phyloP scores from a whole-genome alignment of 2,797 vertebrate genomes.

The Ctenopoma kingsleyae region DNA sequence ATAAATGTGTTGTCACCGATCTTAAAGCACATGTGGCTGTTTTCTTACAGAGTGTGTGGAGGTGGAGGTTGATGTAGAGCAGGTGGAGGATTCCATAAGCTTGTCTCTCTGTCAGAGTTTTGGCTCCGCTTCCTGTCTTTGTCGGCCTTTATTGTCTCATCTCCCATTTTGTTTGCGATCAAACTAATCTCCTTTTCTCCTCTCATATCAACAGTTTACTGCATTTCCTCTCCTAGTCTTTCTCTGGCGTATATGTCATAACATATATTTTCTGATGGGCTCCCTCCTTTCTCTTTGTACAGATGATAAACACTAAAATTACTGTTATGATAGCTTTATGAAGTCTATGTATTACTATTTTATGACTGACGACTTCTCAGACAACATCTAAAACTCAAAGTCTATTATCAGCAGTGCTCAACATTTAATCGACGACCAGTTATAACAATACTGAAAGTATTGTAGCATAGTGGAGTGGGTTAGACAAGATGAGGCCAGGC shows the following conservation, averaged over 20 bases:
- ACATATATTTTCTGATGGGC: neutral
- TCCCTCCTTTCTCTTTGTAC: neutral
- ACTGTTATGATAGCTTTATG: neutral
- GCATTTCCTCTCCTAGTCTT: slow-evolving; percentile 10
- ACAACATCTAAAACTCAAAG: neutral
- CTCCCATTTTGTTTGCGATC: slow-evolving; percentile 61
- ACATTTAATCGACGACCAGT: neutral
- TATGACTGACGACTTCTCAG: too few relatives aligned
- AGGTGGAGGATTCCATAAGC: slow-evolving; percentile 70
- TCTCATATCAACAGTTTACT: slow-evolving; percentile 27
- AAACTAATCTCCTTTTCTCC: slow-evolving; percentile 44
- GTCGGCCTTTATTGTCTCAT: slow-evolving; percentile 59
- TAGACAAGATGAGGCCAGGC: slow-evolving; percentile 8
- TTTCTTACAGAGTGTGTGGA: slow-evolving; percentile 17
- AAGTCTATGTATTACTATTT: neutral
- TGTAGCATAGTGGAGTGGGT: slow-evolving; percentile 1
- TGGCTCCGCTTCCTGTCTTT: slow-evolving; percentile 77
- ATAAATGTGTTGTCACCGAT: slow-evolving; percentile 32
- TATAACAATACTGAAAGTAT: neutral
- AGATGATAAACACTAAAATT: neutral
- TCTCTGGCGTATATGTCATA: neutral
- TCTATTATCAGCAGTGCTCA: neutral
- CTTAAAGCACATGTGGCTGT: slow-evolving; percentile 8
- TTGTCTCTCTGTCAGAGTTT: slow-evolving; percentile 31
- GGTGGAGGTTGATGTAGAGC: slow-evolving; percentile 43